These are phyloP conservation scores for Chrysogorgia sp. DNA, from an alignment of 92 coral and sea anemone genomes.

Conservation along the genomic window DNA sequence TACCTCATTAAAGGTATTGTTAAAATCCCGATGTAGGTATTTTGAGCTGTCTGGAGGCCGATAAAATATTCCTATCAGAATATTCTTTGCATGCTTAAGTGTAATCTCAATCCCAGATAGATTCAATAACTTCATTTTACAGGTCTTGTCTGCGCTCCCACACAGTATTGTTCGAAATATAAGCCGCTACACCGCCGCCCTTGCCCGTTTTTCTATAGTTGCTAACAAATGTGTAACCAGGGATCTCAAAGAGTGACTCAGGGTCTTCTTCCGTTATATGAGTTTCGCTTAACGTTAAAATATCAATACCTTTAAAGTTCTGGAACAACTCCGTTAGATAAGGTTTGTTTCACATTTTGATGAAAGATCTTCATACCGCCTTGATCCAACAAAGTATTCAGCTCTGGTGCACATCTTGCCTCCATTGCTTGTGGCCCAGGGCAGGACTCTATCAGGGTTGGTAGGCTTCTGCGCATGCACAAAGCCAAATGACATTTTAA, in stretches of 20 bases:
- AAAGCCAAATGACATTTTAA: too few species aligned
- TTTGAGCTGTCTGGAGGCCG: constrained; percentile 26
- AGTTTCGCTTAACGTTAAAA: constrained; percentile 12
- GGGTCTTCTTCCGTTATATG: neutral
- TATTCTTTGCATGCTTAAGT: constrained; percentile 2
- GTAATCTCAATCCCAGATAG: constrained; percentile 15
- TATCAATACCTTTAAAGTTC: constrained; percentile 17
- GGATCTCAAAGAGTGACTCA: constrained; percentile 1
- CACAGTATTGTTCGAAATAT: constrained; percentile 7
- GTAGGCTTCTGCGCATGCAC: too few species aligned
- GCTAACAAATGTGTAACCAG: constrained; percentile 16
- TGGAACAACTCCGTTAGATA: neutral
- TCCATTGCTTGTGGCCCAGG: neutral
- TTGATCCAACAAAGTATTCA: constrained; percentile 7
- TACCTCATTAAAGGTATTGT: neutral
- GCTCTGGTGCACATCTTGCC: neutral
- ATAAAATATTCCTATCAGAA: constrained; percentile 22
- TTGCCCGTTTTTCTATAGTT: constrained; percentile 17
- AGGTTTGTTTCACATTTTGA: constrained; percentile 13
- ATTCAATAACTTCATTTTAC: constrained; percentile 12
- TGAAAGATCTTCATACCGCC: constrained; percentile 5
- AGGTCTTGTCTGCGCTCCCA: constrained; percentile 6
- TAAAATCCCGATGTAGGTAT: constrained; percentile 20
- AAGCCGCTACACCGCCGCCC: constrained; percentile 35
- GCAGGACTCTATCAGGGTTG: too few species aligned